Evolutionary conservation across 2,113 vertebrate genomes (phyloP).

Genomic region (Plecotus auritus): DNA sequence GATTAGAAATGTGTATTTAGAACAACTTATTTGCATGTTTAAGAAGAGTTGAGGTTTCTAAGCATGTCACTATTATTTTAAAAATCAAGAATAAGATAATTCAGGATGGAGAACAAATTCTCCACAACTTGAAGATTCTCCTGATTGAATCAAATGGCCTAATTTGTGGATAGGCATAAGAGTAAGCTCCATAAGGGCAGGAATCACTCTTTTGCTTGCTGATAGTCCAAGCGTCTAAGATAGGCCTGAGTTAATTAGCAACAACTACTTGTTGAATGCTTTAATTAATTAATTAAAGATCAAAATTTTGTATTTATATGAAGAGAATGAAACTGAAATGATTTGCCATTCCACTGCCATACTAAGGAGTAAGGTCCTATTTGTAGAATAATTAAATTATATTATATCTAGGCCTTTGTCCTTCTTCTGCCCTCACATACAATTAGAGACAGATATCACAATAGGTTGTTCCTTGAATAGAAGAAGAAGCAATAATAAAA

Average conservation of each 20-base stretch:
- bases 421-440: background rate
- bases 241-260: background rate
- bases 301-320: background rate
- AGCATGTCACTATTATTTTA: background rate
- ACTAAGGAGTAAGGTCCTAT: background rate
- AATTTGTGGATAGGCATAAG: background rate
- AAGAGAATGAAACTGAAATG: background rate
- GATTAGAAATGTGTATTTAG: background rate
- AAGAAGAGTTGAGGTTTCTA: background rate
- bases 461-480: background rate
- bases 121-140: background rate
- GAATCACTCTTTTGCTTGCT: background rate
- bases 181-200: background rate
- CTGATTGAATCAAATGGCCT: background rate
- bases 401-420: background rate
- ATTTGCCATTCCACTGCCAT: background rate
- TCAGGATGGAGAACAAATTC: background rate
- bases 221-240: background rate
- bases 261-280: background rate
- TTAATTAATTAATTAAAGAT: background rate
- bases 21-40: background rate
- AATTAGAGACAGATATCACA: background rate
- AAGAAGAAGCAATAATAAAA: background rate
- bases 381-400: background rate
- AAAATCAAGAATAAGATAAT: background rate